Evolutionary conservation across 2,113 vertebrate species (phyloP).

Genomic region (Ploceus nigricollis): DNA sequence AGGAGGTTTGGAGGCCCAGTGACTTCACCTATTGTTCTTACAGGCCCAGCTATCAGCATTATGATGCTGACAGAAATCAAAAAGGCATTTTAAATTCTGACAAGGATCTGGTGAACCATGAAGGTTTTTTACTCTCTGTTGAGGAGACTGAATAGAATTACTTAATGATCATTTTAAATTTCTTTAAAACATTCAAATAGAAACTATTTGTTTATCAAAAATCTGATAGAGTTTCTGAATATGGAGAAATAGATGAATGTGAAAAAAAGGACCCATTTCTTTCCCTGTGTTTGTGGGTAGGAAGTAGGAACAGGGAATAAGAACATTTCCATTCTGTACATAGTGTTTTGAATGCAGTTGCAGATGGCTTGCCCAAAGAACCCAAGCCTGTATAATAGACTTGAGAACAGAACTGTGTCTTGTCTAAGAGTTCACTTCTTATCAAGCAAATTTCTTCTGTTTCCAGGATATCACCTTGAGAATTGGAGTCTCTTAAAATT

Average conservation of each 20-base stretch:
- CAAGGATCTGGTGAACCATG: not conserved
- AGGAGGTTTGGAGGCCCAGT: not conserved
- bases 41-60: not conserved
- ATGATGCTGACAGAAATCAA: not conserved
- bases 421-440: not conserved
- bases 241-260: not conserved
- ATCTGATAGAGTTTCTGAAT: not conserved
- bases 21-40: not conserved
- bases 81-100: not conserved
- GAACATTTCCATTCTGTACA: not conserved
- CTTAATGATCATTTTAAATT: not conserved
- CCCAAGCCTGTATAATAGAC: not conserved
- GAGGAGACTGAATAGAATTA: not conserved
- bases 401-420: not conserved
- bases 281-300: not conserved
- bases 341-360: not conserved
- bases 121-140: not conserved
- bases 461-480: not conserved
- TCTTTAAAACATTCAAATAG: not conserved
- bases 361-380: not conserved
- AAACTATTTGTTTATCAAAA: not conserved
- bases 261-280: not conserved
- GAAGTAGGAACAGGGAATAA: not conserved
- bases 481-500: not conserved
- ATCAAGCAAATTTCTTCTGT: not conserved